Base-by-base conservation (phyloP, 1,140 invertebrate species). In the Adelges cooleyi region DNA sequence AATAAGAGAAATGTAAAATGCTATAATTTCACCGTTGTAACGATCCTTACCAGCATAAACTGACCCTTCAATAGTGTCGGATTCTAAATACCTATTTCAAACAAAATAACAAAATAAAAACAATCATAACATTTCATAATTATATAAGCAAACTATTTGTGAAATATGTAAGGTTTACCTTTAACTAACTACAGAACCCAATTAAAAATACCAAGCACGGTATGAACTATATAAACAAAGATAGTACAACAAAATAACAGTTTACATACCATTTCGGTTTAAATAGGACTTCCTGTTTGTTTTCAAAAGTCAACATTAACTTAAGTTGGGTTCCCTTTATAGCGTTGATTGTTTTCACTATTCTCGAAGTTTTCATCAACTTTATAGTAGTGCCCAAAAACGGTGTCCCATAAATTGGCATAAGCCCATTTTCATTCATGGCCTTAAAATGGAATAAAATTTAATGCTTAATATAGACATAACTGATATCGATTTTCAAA, bases 1-100 rank as follows among this genome's bases (percentile, higher is more conserved):
- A 20, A 94, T 75, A 56, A 86, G 83, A 50, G 86, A 86, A 66
- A 95, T 77, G 77, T 94, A 90, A 77, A 95, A 95, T n/a, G 87
- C 87, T 70, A 89, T 85, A n/a, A 95, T 86, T 81, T 97, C 93
- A n/a, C 89, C 90, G 75, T 89, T 89, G 72, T 95, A 90, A 11
- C 92, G 78, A 75, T 97, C 93, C 74, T 87, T 89, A 17, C 93
- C 93, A 49, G 82, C 82, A 78, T 93, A 94, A 10, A 92, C 87
- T 38, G 81, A 78, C 2, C 89, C 92, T 68, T 82, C 78, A 50
- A 95, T 83, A 6, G 93, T 74, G 71, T 85, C 78, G 66, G 84
- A 81, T 71, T 86, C 77, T 8, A 80, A 73, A 75, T 93, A 95
- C 83, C 80, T 81, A 67, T 56, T 40, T 5, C 23, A 27, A 23